These are phyloP conservation scores for Drosophila ezoana DNA, from an alignment of 2,888 invertebrate genomes.

Conservation along the genomic window DNA sequence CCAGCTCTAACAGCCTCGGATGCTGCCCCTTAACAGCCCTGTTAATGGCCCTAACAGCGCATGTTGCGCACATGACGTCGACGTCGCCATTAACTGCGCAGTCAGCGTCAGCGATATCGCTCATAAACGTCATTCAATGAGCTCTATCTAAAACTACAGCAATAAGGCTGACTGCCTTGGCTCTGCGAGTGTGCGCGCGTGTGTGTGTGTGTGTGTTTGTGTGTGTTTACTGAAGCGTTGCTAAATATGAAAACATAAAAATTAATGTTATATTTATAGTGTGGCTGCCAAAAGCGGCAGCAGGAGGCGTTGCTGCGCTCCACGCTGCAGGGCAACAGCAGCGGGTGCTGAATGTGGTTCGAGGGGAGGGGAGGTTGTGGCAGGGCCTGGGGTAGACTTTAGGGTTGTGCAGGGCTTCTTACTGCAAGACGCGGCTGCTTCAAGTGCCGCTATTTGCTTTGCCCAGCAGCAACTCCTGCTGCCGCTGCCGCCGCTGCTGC, in stretches of 20 bases:
- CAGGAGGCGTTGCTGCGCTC: constrained; percentile 66
- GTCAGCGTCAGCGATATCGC: constrained; percentile 58
- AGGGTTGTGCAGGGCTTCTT: not conserved
- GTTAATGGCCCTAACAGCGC: constrained; percentile 41
- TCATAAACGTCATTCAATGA: constrained; percentile 80
- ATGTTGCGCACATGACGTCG: constrained; percentile 54
- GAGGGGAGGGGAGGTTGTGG: not conserved
- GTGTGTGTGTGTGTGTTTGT: constrained; percentile 39
- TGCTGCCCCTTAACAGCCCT: constrained; percentile 48
- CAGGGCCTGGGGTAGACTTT: not conserved
- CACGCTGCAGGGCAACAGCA: constrained; percentile 63
- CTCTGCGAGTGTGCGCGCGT: constrained; percentile 8
- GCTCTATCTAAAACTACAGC: constrained; percentile 70
- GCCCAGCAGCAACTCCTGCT: constrained; percentile 52
- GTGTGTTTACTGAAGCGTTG: constrained; percentile 75
- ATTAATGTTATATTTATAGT: constrained; percentile 82
- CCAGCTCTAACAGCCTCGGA: constrained; percentile 57
- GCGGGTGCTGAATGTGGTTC: not conserved
- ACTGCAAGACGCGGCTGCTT: constrained; percentile 33
- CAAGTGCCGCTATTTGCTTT: constrained; percentile 63
- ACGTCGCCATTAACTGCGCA: constrained; percentile 26
- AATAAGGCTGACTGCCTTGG: constrained; percentile 40
- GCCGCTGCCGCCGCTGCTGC: constrained; percentile 14
- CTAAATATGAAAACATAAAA: constrained; percentile 80
- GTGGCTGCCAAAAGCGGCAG: constrained; percentile 69